Base-by-base conservation (phyloP, 2,797 vertebrate species). In the Clarias platycephalus region DNA sequence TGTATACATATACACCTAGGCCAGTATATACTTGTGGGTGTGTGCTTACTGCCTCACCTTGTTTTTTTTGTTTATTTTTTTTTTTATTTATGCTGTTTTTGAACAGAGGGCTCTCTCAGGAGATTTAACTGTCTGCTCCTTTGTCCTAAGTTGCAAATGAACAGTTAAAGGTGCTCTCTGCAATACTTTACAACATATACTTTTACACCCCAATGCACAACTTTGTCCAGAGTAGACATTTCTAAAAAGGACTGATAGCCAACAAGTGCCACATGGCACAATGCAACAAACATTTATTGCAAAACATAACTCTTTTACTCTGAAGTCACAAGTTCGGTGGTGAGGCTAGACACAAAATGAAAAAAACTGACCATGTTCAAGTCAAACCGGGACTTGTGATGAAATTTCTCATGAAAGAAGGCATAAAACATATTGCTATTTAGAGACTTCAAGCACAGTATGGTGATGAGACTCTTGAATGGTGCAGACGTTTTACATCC, bases 71-170 rank as follows among this genome's bases (percentile, higher is more conserved):
- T n/a, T n/a, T n/a, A n/a, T n/a, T n/a, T 62, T 44, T 44, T 44
- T 44, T 1, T 6, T 40, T 40, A 71, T 57, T 81, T 75, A 63
- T 67, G 83, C 85, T 86, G 85, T 86, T 88, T 88, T 86, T 86
- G 63, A 84, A 84, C 62, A 86, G 62, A n/a, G 75, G 79, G 66
- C n/a, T 85, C 67, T 85, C 87, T 80, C 75, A 60, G 49, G 85
- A 85, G 87, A 88, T 79, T 80, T 78, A 34, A 70, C 83, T 84
- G 75, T 80, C 74, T 75, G 85, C 76, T 88, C 83, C 71, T 88
- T 79, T 86, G 85, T 79, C 74, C 26, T 28, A 60, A 88, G 68
- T 44, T 55, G 18, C 18, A 40, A 37, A 74, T 64, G 78, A 76
- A 86, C 83, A 66, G 24, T 10, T 67, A 77, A 82, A 84, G 75